Evolutionary conservation across 2,797 vertebrate species (phyloP).

Genomic region (Dendrocincla tyrannina): DNA sequence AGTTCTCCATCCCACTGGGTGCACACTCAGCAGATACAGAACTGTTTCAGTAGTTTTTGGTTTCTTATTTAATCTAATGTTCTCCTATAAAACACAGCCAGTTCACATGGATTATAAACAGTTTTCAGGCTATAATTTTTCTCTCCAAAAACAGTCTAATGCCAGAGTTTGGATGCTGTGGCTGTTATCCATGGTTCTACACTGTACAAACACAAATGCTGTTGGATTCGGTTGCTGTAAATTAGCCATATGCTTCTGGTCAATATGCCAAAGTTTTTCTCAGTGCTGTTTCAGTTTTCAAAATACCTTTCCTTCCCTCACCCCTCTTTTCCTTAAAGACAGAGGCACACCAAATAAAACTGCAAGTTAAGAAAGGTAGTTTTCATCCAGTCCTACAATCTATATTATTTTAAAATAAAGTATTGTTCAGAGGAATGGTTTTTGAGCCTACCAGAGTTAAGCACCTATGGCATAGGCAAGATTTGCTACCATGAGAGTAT

Average conservation of each 20-base stretch:
- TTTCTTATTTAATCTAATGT: slow-evolving; percentile 59
- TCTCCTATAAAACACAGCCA: neutral
- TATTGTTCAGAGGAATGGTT: neutral
- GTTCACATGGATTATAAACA: slow-evolving; percentile 48
- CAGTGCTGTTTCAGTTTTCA: neutral
- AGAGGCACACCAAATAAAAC: neutral
- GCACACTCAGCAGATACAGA: neutral
- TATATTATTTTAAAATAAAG: neutral
- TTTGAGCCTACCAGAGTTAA: neutral
- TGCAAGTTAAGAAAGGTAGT: neutral
- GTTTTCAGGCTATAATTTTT: slow-evolving; percentile 45
- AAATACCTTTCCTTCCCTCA: neutral
- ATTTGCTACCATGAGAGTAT: neutral
- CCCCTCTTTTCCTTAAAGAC: neutral
- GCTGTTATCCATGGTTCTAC: neutral
- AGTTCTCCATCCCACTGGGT: neutral
- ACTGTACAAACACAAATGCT: neutral
- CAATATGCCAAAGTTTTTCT: neutral
- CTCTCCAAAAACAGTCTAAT: slow-evolving; percentile 7
- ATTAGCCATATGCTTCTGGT: neutral
- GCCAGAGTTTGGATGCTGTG: neutral
- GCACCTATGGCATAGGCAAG: neutral
- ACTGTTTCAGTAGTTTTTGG: slow-evolving; percentile 27
- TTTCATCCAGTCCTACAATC: neutral
- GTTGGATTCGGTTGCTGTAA: neutral